Conservation (phyloP, 2,888 invertebrate species). For the Ophion obscuratus region DNA sequence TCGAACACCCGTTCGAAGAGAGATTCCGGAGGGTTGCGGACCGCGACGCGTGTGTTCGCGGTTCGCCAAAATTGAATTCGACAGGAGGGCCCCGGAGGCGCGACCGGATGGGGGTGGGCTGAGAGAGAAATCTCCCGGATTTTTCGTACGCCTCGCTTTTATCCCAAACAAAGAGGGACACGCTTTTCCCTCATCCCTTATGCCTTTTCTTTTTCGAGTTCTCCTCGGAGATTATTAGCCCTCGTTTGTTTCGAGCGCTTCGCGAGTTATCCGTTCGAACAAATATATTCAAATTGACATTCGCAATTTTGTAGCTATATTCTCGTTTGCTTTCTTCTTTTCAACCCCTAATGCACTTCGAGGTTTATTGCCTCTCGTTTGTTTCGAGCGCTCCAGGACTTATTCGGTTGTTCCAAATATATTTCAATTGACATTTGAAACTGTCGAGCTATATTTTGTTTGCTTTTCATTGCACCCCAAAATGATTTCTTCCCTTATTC, state of each 20-base stretch:
- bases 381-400: too few relatives aligned
- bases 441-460: too few relatives aligned
- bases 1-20: not conserved
- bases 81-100: constrained; percentile 13
- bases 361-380: too few relatives aligned
- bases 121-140: constrained; percentile 39
- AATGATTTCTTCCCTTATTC: too few relatives aligned
- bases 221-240: not conserved
- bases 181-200: not conserved
- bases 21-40: constrained; percentile 46
- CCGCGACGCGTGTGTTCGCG: constrained; percentile 15
- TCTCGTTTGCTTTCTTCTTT: too few relatives aligned
- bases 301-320: not conserved
- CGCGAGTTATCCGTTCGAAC: not conserved
- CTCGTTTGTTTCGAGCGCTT: not conserved
- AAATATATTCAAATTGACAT: not conserved
- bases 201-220: not conserved
- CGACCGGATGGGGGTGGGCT: not conserved
- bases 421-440: too few relatives aligned
- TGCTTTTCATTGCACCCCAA: too few relatives aligned
- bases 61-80: constrained; percentile 62
- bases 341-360: too few relatives aligned
- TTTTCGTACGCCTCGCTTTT: constrained; percentile 17
- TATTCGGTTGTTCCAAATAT: too few relatives aligned
- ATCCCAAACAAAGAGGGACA: constrained; percentile 9